These are phyloP conservation scores for Grallaria varia DNA, from an alignment of 2,113 vertebrate species.

Conservation along the genomic window DNA sequence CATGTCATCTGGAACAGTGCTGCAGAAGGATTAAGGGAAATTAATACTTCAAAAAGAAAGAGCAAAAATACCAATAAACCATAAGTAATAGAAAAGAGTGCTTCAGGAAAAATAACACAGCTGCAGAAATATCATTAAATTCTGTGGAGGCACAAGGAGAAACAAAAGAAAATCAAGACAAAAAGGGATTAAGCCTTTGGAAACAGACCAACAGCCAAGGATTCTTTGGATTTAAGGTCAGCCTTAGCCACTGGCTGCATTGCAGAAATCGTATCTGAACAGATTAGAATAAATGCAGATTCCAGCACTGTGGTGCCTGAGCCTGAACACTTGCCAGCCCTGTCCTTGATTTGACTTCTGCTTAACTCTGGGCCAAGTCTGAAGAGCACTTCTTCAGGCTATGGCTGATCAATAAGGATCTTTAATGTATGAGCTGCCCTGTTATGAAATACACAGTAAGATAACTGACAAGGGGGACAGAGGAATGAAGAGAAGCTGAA, in stretches of 20 bases:
- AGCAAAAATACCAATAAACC: neutral
- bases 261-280: conserved; percentile 45
- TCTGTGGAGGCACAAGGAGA: neutral
- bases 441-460: neutral
- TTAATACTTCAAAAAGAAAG: neutral
- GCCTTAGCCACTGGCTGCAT: conserved; percentile 38
- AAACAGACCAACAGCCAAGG: conserved; percentile 22
- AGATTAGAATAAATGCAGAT: conserved; percentile 55
- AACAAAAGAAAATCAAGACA: conserved; percentile 20
- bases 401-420: conserved; percentile 1
- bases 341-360: conserved; percentile 26
- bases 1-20: neutral
- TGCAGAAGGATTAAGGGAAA: neutral
- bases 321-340: conserved; percentile 29
- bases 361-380: neutral
- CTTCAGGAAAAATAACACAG: neutral
- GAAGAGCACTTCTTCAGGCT: neutral
- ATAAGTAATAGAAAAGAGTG: neutral
- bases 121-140: neutral
- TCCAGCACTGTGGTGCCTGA: conserved; percentile 24
- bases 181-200: conserved; percentile 46
- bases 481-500: neutral
- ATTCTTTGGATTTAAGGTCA: conserved; percentile 46
- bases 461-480: neutral
- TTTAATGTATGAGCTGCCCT: neutral